Evolutionary conservation across 2,797 vertebrate genomes (phyloP).

Genomic region (Sebastes cheni): DNA sequence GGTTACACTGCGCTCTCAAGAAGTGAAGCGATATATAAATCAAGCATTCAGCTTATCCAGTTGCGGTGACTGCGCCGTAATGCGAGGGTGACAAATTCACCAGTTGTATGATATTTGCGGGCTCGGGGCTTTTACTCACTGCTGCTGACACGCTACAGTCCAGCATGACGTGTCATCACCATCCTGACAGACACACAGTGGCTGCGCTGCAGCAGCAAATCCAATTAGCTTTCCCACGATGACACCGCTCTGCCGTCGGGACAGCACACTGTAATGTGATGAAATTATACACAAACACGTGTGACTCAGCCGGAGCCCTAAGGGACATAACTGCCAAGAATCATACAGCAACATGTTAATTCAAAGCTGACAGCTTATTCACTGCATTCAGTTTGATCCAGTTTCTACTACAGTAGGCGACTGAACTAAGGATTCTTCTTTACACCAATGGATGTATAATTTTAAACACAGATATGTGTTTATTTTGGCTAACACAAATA

Average conservation of each 20-base stretch:
- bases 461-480: background rate
- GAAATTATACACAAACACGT: conserved; percentile 68
- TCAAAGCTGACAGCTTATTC: conserved; percentile 50
- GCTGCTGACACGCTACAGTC: conserved; percentile 59
- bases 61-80: conserved; percentile 68
- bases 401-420: background rate
- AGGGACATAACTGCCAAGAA: conserved; percentile 54
- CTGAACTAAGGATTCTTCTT: background rate
- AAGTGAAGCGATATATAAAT: conserved; percentile 46
- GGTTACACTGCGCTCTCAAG: conserved; percentile 12
- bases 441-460: background rate
- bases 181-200: conserved; percentile 59
- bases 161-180: conserved; percentile 60
- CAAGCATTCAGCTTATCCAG: conserved; percentile 46
- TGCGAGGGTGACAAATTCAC: conserved; percentile 75
- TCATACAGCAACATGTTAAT: conserved; percentile 60
- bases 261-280: conserved; percentile 70
- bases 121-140: conserved; percentile 39
- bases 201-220: conserved; percentile 60
- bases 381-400: background rate
- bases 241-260: conserved; percentile 55
- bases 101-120: conserved; percentile 70
- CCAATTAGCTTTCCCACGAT: conserved; percentile 76
- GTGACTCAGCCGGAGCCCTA: conserved; percentile 61
- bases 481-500: background rate